Evolutionary conservation across 2,113 vertebrate species (phyloP).

Genomic region (Lutjanus erythropterus): DNA sequence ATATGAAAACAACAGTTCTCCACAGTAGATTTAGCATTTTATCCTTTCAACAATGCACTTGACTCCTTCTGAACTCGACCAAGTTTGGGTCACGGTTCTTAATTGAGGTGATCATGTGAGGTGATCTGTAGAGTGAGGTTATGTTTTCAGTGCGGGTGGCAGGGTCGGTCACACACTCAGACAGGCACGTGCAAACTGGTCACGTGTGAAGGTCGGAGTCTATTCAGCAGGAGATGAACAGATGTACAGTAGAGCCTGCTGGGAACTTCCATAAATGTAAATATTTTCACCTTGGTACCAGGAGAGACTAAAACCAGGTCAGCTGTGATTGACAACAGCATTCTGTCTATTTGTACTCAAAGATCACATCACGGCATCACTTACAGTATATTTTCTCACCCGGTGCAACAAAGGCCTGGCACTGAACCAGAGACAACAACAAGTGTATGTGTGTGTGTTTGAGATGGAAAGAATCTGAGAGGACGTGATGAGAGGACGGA

Average conservation of each 20-base stretch:
- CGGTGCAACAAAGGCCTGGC: conserved; percentile 57
- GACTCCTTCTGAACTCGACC: not conserved
- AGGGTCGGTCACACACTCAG: not conserved
- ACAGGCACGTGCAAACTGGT: conserved; percentile 43
- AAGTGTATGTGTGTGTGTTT: conserved; percentile 25
- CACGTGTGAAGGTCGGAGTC: conserved; percentile 49
- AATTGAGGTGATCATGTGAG: conserved; percentile 17
- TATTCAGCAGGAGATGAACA: not conserved
- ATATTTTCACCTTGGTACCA: conserved; percentile 52
- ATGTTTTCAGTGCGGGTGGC: conserved; percentile 16
- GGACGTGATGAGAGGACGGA: conserved; percentile 29
- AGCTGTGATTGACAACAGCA: conserved; percentile 45
- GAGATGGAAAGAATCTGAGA: conserved; percentile 63
- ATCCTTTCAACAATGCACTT: not conserved
- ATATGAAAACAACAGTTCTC: too few species aligned
- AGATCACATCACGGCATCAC: conserved; percentile 40
- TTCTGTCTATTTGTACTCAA: conserved; percentile 54
- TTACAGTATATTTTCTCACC: conserved; percentile 42
- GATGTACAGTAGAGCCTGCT: not conserved
- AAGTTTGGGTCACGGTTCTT: not conserved
- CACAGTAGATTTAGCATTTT: not conserved
- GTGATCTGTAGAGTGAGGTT: not conserved
- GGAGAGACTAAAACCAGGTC: conserved; percentile 44
- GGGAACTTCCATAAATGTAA: conserved; percentile 36
- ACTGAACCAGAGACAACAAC: conserved; percentile 46